phyloP scores from a whole-genome alignment of 2,888 invertebrate species.

The Vesta saturnalis region DNA sequence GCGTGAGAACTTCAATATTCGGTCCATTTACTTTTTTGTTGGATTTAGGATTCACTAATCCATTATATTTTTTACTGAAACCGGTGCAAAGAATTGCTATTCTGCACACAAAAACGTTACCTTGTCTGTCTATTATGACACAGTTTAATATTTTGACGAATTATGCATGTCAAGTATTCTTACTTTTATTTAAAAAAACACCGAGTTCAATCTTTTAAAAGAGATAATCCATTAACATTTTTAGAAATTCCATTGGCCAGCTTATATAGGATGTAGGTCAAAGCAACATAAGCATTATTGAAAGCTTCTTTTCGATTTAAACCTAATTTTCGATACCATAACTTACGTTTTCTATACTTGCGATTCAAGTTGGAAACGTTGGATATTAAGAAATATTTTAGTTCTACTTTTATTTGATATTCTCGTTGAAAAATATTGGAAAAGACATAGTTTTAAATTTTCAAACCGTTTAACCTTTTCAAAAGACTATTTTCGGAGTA shows the following conservation, averaged over 20 bases:
- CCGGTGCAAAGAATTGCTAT: constrained; percentile 24
- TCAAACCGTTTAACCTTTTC: not conserved
- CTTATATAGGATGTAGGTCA: not conserved
- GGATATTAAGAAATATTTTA: not conserved
- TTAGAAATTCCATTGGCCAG: not conserved
- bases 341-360: not conserved
- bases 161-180: not conserved
- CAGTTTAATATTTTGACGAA: constrained; percentile 1
- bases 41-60: constrained; percentile 23
- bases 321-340: not conserved
- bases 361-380: not conserved
- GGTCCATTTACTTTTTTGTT: constrained; percentile 23
- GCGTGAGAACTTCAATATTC: constrained; percentile 29
- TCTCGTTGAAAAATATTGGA: not conserved
- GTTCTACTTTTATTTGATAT: not conserved
- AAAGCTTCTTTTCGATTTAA: not conserved
- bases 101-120: constrained; percentile 16
- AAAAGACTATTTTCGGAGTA: not conserved
- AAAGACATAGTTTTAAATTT: not conserved
- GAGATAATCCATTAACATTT: not conserved
- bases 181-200: too few species aligned
- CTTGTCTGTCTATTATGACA: too few species aligned
- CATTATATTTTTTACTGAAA: constrained; percentile 31
- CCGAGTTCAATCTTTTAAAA: too few species aligned
- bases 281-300: constrained; percentile 4